Percentiles rank a stretch among this genome's conserved stretches.
Conservation (phyloP, 2,113 vertebrate genomes). For the Sphaerodactylus townsendi region DNA sequence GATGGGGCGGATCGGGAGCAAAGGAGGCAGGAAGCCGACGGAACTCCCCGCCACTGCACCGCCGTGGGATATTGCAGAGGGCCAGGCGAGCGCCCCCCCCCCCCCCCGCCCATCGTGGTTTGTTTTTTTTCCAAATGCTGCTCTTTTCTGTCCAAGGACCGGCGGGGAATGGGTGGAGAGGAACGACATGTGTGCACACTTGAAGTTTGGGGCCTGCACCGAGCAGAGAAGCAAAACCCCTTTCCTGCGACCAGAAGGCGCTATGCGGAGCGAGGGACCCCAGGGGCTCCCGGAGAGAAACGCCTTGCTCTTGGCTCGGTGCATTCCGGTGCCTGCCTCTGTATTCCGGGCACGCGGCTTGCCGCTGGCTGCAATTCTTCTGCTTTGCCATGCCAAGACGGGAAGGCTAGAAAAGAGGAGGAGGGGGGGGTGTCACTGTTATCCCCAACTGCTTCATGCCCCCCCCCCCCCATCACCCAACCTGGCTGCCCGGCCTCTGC, state of each 20-base stretch:
- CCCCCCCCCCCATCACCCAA: no score
- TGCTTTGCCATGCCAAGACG: not conserved
- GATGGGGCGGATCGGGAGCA: no score
- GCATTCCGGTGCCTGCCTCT: not conserved
- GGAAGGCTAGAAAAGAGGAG: not conserved
- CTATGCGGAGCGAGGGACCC: not conserved
- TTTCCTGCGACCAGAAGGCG: not conserved
- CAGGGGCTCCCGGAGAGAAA: not conserved
- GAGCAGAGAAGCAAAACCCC: not conserved
- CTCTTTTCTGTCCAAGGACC: not conserved
- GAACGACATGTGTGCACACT: no score
- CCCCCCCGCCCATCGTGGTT: rapidly evolving
- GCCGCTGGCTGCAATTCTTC: not conserved
- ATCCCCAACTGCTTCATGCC: not conserved
- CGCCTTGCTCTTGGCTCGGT: not conserved
- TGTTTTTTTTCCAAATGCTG: not conserved
- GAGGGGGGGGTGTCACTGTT: no score
- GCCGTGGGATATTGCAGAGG: no score
- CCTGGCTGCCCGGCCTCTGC: not conserved
- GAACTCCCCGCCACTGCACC: not conserved
- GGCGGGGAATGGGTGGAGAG: not conserved
- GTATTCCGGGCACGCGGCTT: conserved; percentile 1
- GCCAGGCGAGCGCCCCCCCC: not conserved
- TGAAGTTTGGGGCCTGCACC: no score
- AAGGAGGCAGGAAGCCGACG: not conserved